Percentiles rank a stretch among this genome's conserved stretches.
Evolutionary conservation across 2,113 vertebrate species (phyloP).

Genomic region (Calidris pygmaea): DNA sequence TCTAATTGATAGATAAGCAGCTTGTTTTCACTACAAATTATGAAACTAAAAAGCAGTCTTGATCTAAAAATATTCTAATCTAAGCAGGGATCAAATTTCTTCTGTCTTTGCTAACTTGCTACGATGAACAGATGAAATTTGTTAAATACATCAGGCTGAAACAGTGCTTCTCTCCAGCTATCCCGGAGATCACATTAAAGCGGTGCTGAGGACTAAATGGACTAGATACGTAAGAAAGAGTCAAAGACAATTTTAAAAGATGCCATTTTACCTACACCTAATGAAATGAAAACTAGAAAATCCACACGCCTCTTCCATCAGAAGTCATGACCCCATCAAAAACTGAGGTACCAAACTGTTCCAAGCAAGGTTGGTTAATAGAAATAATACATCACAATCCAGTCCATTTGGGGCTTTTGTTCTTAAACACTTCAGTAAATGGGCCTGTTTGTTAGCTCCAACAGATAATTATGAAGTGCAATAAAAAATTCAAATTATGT

Average conservation of each 20-base stretch:
- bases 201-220: not conserved
- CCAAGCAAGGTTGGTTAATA: constrained; percentile 16
- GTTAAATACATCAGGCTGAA: not conserved
- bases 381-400: constrained; percentile 42
- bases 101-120: not conserved
- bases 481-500: constrained; percentile 98
- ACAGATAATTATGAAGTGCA: constrained; percentile 80
- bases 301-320: not conserved
- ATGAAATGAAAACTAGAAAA: constrained; percentile 9
- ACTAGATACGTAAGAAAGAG: not conserved
- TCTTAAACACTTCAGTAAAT: constrained; percentile 71
- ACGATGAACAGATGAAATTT: accelerated
- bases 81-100: not conserved
- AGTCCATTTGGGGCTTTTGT: constrained; percentile 63
- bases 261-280: not conserved
- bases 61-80: not conserved
- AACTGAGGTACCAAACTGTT: not conserved
- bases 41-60: not conserved
- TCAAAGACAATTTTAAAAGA: not conserved
- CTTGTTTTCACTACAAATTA: not conserved
- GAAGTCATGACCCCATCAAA: constrained; percentile 28
- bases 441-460: constrained; percentile 78
- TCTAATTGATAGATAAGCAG: not conserved
- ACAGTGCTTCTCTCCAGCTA: not conserved
- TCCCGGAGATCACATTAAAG: not conserved